Base-by-base conservation (phyloP, 1,140 invertebrate species). In the Bombus difficillimus region DNA sequence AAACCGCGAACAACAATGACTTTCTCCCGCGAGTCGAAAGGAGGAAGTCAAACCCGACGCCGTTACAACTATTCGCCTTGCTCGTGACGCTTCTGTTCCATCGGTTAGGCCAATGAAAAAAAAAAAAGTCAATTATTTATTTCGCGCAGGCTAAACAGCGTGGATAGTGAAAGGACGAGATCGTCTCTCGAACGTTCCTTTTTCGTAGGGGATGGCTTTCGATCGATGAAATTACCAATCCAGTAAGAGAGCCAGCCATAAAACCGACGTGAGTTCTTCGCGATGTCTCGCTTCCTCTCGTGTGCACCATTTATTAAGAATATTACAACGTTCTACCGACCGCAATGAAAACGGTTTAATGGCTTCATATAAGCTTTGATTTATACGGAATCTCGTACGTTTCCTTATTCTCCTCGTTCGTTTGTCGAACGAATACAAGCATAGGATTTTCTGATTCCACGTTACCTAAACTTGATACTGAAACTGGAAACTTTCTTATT, bases 1-100 rank as follows among this genome's bases (percentile, higher is more conserved):
- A 90, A 90, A 90, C 88, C 82, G 84, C 88, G 75, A 90, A 90
- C 88, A 90, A 90, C 89, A 90, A 90, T 90, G 89, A 90, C 89
- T 90, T 90, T 90, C 89, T 90, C 89, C 75, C 71, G 81, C 88
- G 88, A 83, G 85, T 89, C 88, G 88, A 90, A 90, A 90, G 89
- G 88, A 90, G 89, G 89, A 90, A 90, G 89, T 90, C 76, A 57
- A 85, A 81, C 25, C n/a, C 84, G 57, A 87, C 3, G 28, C 25
- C n/a, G 22, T 43, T 89, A 83, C 72, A 78, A 85, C 88, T 90
- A 83, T 90, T 89, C 89, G n/a, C 78, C 77, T 62, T 3, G 81
- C 81, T 83, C 81, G 89, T 84, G 79, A 90, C 86, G 84, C 85
- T 75, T 79, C 88, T 82, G 79, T 86, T 85, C 64, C 39, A 62